Evolutionary conservation across 2,113 vertebrate genomes (phyloP), one percentile per base, ranked within the genome.

Genomic region (Calidris pygmaea): DNA sequence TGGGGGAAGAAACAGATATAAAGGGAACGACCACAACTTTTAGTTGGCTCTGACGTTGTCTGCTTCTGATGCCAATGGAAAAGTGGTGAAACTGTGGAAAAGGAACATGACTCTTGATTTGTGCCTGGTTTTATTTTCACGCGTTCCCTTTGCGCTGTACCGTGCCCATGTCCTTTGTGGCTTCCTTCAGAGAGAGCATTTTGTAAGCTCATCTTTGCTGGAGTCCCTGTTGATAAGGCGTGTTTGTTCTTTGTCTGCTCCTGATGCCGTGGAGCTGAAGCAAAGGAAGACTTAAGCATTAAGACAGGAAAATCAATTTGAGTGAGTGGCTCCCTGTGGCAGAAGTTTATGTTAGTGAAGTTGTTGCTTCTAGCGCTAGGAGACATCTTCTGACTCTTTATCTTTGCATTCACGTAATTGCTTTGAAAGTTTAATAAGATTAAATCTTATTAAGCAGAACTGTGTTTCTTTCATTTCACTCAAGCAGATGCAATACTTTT

Each of bases 391-490:
- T 76, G 56, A 24, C 30, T 85, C 7, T 75, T 94, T 81, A 29
- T 75, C 68, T 47, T 30, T 84, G 29, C 30, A 48, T 59, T 75
- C 83, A 56, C 39, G 2, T 53, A 65, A 87, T 58, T 94, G 60
- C 70, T 90, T 85, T 90, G 66, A 26, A 94, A 76, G 20, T 50
- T 81, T 85, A 79, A n/a, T 87, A 65, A 89, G 76, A 89, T 74
- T 50, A 71, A 80, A 80, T 34, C 34, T 82, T 56, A 56, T 65
- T 82, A 83, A 58, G 53, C n/a, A 73, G 37, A 91, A 63, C 19
- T 47, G 30, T 2, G 4, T 63, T 84, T 90, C 55, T 90, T 84
- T 65, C 52, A 53, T 60, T 60, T 96, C 68, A 62, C 56, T 78
- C 45, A 58, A 80, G 29, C 30, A 71, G 47, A 47, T 47, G 19